Percentiles rank a stretch among this genome's conserved stretches.
Evolutionary conservation across 2,113 vertebrate genomes (phyloP).

Genomic region (Hystrix cristata): DNA sequence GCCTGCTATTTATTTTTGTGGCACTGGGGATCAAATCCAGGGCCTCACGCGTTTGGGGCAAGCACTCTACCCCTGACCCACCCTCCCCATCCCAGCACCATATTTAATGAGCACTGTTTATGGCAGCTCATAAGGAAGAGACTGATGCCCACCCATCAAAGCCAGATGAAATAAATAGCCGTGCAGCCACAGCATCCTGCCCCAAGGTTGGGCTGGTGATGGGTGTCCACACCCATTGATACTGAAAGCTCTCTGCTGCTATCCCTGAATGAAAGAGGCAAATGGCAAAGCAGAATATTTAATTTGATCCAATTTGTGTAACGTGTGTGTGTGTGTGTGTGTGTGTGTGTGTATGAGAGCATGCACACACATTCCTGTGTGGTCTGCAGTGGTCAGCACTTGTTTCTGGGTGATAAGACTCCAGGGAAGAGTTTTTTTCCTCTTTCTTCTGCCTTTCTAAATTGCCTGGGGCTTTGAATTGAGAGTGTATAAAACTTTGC

Average conservation of each 20-base stretch:
- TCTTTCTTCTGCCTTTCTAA: not conserved
- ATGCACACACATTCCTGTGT: not conserved
- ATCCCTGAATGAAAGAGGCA: not conserved
- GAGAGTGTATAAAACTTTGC: not conserved
- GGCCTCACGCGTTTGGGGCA: too few relatives aligned
- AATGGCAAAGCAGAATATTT: not conserved
- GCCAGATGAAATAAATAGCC: fast-evolving
- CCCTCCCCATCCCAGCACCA: not conserved
- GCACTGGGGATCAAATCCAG: not conserved
- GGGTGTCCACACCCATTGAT: fast-evolving
- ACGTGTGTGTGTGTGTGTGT: not conserved
- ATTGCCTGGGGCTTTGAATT: not conserved
- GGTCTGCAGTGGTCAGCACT: not conserved
- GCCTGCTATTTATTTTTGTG: not conserved
- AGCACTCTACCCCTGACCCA: not conserved
- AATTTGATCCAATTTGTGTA: not conserved
- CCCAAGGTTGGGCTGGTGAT: fast-evolving
- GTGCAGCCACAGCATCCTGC: not conserved
- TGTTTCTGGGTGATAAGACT: not conserved
- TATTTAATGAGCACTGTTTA: not conserved
- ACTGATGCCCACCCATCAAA: not conserved
- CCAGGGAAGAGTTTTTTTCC: not conserved
- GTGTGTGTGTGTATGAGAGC: too few relatives aligned
- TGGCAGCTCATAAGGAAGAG: not conserved
- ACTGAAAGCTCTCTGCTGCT: too few relatives aligned